Evolutionary conservation across 2,888 invertebrate genomes (phyloP).

Genomic region (Frankliniella intonsa): DNA sequence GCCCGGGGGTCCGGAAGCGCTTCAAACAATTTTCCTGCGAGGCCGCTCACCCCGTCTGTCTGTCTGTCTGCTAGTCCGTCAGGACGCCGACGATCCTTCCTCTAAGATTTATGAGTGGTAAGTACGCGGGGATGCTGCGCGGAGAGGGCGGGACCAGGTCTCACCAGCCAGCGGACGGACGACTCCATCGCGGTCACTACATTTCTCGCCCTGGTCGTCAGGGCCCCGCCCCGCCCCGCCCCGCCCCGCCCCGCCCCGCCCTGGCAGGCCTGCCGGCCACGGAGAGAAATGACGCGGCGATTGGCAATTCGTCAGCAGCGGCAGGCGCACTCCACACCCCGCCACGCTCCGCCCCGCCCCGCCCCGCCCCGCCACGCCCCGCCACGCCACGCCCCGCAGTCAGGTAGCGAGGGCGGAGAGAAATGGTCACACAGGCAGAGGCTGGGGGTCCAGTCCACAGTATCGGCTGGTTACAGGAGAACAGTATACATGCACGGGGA

Average conservation of each 20-base stretch:
- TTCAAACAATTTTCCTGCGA: not conserved
- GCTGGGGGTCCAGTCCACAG: not conserved
- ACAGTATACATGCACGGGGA: not conserved
- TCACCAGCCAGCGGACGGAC: not conserved
- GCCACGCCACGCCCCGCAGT: not conserved
- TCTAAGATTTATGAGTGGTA: not conserved
- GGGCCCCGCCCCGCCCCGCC: not conserved
- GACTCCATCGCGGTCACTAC: not conserved
- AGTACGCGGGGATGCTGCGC: constrained; percentile 7
- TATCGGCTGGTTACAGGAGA: too few relatives aligned
- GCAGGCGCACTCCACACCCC: not conserved
- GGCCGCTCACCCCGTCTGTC: not conserved
- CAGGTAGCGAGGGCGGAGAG: constrained; percentile 11
- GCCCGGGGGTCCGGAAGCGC: not conserved
- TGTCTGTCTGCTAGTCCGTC: too few relatives aligned
- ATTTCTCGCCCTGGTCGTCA: not conserved
- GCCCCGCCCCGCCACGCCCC: not conserved
- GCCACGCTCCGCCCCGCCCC: too few relatives aligned
- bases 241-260: too few relatives aligned
- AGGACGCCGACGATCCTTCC: not conserved
- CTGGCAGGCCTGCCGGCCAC: not conserved
- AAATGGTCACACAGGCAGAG: not conserved
- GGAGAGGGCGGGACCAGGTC: not conserved
- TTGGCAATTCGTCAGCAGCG: constrained; percentile 9
- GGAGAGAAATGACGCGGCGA: constrained; percentile 21